Evolutionary conservation across 2,888 invertebrate genomes (phyloP).

Genomic region (Pseudococcus viburni): DNA sequence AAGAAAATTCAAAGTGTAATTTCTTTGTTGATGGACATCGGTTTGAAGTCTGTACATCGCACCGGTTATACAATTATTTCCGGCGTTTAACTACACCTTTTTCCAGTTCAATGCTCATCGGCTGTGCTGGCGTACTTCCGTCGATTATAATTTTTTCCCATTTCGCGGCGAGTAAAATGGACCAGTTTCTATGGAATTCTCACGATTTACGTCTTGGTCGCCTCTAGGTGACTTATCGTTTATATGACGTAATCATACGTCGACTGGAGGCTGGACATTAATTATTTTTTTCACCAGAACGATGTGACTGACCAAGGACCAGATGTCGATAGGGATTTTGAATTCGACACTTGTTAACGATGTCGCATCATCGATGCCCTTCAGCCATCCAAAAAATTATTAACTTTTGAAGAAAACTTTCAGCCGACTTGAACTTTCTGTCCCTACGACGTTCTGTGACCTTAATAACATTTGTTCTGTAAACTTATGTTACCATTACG

Average conservation of each 20-base stretch:
- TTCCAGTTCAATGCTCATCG: slow-evolving; percentile 47
- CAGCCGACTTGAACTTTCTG: background rate
- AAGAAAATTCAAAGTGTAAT: slow-evolving; percentile 39
- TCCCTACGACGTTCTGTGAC: background rate
- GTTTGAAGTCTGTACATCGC: slow-evolving; percentile 11
- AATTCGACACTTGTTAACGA: slow-evolving; percentile 30
- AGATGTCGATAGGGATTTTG: background rate
- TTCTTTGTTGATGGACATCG: slow-evolving; percentile 53
- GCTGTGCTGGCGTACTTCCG: slow-evolving; percentile 47
- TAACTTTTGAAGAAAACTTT: slow-evolving; percentile 50
- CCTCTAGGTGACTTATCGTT: slow-evolving; percentile 12
- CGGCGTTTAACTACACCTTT: slow-evolving; percentile 57
- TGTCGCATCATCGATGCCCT: background rate
- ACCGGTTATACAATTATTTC: slow-evolving; percentile 58
- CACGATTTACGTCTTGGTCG: background rate
- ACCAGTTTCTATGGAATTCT: slow-evolving; percentile 11
- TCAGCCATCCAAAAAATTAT: slow-evolving; percentile 44
- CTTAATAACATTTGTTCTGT: slow-evolving; percentile 45
- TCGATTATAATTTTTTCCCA: slow-evolving; percentile 44
- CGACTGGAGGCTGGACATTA: background rate
- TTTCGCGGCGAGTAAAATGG: background rate
- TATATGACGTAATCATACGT: slow-evolving; percentile 1
- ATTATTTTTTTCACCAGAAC: background rate
- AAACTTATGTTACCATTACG: slow-evolving; percentile 54
- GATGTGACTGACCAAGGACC: background rate